A percentile compares a stretch with the other conserved stretches of the same genome.
phyloP scores from a whole-genome alignment of 1,140 invertebrate species.

The Lasaia peninsularis region DNA sequence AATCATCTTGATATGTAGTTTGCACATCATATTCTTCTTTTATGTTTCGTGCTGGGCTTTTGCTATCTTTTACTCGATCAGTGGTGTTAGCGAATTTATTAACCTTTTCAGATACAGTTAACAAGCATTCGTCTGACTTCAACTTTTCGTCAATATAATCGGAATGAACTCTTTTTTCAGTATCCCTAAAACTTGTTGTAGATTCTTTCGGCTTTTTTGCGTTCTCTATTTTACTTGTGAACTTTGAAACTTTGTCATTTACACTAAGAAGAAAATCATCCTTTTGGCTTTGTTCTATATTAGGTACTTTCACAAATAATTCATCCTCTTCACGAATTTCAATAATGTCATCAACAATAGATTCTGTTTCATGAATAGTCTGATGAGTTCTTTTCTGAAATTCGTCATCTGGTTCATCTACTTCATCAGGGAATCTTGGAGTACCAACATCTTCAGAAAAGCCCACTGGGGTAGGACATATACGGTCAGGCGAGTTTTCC shows the following conservation, averaged over 20 bases:
- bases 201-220: constrained; percentile 48
- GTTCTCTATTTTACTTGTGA: constrained; percentile 58
- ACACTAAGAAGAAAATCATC: constrained; percentile 71
- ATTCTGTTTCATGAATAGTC: constrained; percentile 70
- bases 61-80: constrained; percentile 41
- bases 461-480: constrained; percentile 80
- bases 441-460: constrained; percentile 78
- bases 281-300: constrained; percentile 43
- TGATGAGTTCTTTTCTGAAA: constrained; percentile 51
- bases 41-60: constrained; percentile 54
- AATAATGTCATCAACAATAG: constrained; percentile 73
- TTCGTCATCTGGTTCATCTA: constrained; percentile 84
- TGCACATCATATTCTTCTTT: constrained; percentile 66
- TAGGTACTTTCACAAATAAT: constrained; percentile 47
- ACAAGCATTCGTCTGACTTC: constrained; percentile 74
- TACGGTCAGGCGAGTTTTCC: constrained; percentile 83
- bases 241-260: constrained; percentile 77
- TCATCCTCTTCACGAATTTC: constrained; percentile 77
- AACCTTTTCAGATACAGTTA: constrained; percentile 81
- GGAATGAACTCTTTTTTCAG: constrained; percentile 47
- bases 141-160: constrained; percentile 54
- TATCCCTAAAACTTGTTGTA: constrained; percentile 48
- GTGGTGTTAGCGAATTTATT: constrained; percentile 77
- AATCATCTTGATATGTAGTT: constrained; percentile 78
- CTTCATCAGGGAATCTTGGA: constrained; percentile 83